Base-by-base conservation (phyloP, 2,888 invertebrate species). In the Scaptomyza polygonia region DNA sequence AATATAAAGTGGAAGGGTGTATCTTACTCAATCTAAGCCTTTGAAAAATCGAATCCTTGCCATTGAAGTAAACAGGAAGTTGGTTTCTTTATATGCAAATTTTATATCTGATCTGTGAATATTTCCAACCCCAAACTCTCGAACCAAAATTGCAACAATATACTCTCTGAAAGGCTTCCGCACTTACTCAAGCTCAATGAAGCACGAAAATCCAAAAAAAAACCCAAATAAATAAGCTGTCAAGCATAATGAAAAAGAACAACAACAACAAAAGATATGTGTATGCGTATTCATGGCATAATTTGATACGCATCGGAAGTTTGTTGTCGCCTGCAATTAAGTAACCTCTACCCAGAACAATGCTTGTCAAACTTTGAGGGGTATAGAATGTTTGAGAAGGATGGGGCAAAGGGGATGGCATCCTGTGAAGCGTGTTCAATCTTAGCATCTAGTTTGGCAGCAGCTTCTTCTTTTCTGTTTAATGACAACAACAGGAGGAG, bases 271-370 rank as follows among this genome's bases (percentile, higher is more conserved):
- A 21, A 2, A 21, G 21, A 21, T 49, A 68, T n/a, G n/a, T 53
- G 42, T 34, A 8, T 14, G 2, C 43, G 40, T 61, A 54, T 63
- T 42, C 58, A 59, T 67, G 47, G 18, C 66, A 76, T 72, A 72
- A 82, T 84, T 58, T 69, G 82, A 82, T 82, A 82, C 79, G 71
- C 62, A 86, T 75, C 78, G 85, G 82, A 83, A 61, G 75, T 77
- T 56, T 62, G 63, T 63, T 79, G 71, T 66, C 66, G 70, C 49
- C 43, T 47, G 77, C 63, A 72, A 76, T 76, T 74, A 72, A 76
- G 77, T 11, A 29, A 71, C 30, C 53, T 53, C 44, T 47, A 39
- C 42, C 44, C 52, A 29, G 25, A 11, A 14, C 21, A 49, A 65
- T 66, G 57, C 12, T 21, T 40, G 34, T 18, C n/a, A 40, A 40